A percentile compares a stretch with the other conserved stretches of the same genome.
These are phyloP conservation scores for Phrynocephalus forsythii DNA, from an alignment of 2,797 vertebrate genomes.

Conservation along the genomic window DNA sequence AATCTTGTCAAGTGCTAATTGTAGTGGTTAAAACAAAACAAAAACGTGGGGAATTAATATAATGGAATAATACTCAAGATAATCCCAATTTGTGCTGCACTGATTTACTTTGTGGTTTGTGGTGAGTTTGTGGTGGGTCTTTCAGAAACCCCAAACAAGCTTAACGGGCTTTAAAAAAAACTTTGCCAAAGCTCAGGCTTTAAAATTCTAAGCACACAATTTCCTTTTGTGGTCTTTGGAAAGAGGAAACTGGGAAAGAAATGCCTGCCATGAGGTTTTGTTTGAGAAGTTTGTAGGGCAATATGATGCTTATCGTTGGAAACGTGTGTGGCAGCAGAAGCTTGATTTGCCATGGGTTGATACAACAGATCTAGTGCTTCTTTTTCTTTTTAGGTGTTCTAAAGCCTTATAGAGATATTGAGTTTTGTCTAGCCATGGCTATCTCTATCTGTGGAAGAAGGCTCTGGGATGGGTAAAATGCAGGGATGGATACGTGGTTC, in stretches of 20 bases:
- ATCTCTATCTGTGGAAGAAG: no score
- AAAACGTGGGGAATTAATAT: slow-evolving; percentile 32
- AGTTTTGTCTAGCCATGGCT: no score
- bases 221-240: slow-evolving; percentile 78
- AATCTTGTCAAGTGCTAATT: slow-evolving; percentile 19
- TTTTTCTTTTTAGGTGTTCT: not conserved
- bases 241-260: slow-evolving; percentile 73
- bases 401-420: not conserved
- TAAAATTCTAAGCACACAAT: slow-evolving; percentile 72
- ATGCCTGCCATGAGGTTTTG: slow-evolving; percentile 73
- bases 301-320: slow-evolving; percentile 59
- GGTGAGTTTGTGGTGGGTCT: slow-evolving; percentile 78
- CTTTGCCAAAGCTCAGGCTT: slow-evolving; percentile 68
- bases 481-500: no score
- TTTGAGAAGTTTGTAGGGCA: slow-evolving; percentile 61
- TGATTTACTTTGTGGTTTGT: slow-evolving; percentile 80
- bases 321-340: slow-evolving; percentile 49
- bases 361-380: slow-evolving; percentile 1
- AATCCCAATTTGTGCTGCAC: slow-evolving; percentile 67
- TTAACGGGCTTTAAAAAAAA: slow-evolving; percentile 57
- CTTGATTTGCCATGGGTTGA: slow-evolving; percentile 38
- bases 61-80: slow-evolving; percentile 61
- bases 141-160: slow-evolving; percentile 73
- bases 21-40: slow-evolving; percentile 24
- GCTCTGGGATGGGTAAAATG: no score